Evolutionary conservation across 2,113 vertebrate species (phyloP).

Genomic region (Cichladusa arquata): DNA sequence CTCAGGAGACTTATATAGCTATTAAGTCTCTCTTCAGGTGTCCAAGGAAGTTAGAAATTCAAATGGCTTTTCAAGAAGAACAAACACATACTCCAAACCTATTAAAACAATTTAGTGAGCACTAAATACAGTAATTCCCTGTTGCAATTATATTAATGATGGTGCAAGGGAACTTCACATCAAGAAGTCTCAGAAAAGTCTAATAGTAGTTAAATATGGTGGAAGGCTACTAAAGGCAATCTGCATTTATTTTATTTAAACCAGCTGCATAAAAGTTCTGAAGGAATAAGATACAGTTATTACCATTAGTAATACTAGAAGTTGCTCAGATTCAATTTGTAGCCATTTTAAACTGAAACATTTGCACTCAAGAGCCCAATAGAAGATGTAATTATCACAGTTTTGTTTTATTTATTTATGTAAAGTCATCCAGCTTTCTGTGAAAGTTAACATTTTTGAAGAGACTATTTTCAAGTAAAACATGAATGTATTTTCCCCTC

Average conservation of each 20-base stretch:
- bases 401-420: slow-evolving; percentile 4
- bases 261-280: slow-evolving; percentile 7
- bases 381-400: not conserved
- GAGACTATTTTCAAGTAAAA: slow-evolving; percentile 1
- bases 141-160: slow-evolving; percentile 42
- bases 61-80: slow-evolving; percentile 34
- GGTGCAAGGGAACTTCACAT: slow-evolving; percentile 6
- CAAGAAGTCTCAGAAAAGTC: slow-evolving; percentile 15
- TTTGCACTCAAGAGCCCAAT: not conserved
- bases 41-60: slow-evolving; percentile 28
- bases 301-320: not conserved
- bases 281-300: not conserved
- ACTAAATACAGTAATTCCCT: slow-evolving; percentile 25
- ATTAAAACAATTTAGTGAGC: slow-evolving; percentile 52
- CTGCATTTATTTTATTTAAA: slow-evolving; percentile 42
- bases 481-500: not conserved
- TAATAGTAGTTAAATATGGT: not conserved
- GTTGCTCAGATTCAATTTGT: not conserved
- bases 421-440: not conserved
- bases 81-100: slow-evolving; percentile 25
- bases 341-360: slow-evolving; percentile 1
- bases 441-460: slow-evolving; percentile 17
- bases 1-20: not conserved
- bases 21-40: slow-evolving; percentile 26
- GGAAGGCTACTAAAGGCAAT: slow-evolving; percentile 35